Percentiles rank a stretch among this genome's conserved stretches.
phyloP scores from a whole-genome alignment of 2,888 invertebrate species.

The Pseudococcus viburni region DNA sequence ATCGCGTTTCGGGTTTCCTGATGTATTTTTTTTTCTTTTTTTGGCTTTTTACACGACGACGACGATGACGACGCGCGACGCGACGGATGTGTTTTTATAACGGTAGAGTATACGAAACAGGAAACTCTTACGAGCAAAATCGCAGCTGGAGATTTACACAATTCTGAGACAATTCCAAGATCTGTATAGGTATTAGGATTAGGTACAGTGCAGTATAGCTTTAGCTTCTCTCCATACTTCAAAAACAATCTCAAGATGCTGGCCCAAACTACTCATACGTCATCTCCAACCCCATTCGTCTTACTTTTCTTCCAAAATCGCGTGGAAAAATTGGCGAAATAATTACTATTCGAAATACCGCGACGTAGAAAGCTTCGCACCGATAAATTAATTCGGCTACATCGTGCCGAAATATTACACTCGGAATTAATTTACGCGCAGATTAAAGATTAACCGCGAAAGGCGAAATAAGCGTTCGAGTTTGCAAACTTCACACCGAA shows the following conservation, averaged over 20 bases:
- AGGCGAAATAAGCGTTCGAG: background rate
- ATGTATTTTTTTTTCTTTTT: background rate
- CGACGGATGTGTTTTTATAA: conserved; percentile 1
- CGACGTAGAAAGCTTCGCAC: background rate
- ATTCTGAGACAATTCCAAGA: background rate
- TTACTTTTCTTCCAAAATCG: too few relatives aligned
- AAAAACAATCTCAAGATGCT: too few relatives aligned
- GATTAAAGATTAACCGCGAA: background rate
- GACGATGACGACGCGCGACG: too few relatives aligned
- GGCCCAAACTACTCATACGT: too few relatives aligned
- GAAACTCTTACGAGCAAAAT: background rate
- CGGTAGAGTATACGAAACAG: background rate
- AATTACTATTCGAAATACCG: background rate
- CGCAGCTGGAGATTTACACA: background rate
- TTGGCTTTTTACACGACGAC: background rate
- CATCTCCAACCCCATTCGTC: too few relatives aligned
- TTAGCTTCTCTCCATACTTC: too few relatives aligned
- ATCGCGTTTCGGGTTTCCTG: background rate
- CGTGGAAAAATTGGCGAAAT: background rate
- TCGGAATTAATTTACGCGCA: background rate
- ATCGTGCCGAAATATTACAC: background rate
- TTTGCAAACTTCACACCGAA: background rate
- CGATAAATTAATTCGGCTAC: background rate
- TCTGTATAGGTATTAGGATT: background rate
- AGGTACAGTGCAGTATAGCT: too few relatives aligned